These are phyloP conservation scores for Lepus europaeus DNA, from an alignment of 2,113 vertebrate genomes.

Conservation along the genomic window DNA sequence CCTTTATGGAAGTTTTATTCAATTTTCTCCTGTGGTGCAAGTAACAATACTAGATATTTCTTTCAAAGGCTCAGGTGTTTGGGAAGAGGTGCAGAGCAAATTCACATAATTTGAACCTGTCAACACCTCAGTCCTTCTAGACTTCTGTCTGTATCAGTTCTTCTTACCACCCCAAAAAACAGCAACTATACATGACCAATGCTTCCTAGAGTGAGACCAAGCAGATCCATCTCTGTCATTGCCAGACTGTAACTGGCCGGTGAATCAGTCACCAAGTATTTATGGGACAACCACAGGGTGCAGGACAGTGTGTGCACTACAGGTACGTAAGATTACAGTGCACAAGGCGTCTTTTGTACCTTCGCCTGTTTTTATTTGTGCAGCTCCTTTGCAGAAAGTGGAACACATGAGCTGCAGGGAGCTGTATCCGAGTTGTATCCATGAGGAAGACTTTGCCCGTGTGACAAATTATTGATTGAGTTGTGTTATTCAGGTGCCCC, in stretches of 20 bases:
- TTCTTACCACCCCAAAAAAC: neutral
- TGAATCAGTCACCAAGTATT: constrained; percentile 59
- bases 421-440: neutral
- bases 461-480: neutral
- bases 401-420: neutral
- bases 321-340: neutral
- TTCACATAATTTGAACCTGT: neutral
- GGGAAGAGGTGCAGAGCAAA: constrained; percentile 26
- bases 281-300: constrained; percentile 17
- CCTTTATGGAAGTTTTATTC: constrained; percentile 1
- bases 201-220: constrained; percentile 16
- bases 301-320: neutral
- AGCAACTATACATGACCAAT: neutral
- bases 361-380: constrained; percentile 40
- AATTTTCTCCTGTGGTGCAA: neutral
- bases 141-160: neutral
- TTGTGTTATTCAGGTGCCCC: neutral
- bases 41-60: neutral
- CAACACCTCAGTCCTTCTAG: constrained; percentile 32
- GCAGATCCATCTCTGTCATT: neutral
- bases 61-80: neutral
- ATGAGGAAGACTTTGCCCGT: neutral
- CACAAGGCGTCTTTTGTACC: neutral
- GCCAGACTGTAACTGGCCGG: constrained; percentile 7
- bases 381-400: constrained; percentile 44